These are phyloP conservation scores for Pyrgilauda ruficollis DNA, from an alignment of 2,113 vertebrate species.

Conservation along the genomic window DNA sequence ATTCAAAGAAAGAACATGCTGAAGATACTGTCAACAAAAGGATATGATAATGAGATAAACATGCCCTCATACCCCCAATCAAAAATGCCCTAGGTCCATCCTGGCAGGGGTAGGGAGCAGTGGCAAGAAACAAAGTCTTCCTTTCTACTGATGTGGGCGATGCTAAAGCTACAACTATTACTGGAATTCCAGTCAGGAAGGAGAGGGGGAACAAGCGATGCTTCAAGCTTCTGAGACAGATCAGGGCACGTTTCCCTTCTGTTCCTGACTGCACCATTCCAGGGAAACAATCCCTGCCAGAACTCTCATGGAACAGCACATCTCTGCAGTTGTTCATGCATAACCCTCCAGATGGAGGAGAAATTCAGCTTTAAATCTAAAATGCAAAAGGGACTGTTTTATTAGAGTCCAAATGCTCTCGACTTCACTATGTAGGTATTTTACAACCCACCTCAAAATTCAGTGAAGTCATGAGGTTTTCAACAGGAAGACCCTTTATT, in stretches of 20 bases:
- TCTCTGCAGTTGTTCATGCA: background rate
- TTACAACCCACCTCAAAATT: background rate
- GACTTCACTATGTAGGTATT: background rate
- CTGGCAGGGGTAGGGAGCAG: background rate
- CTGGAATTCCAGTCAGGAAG: slow-evolving; percentile 30
- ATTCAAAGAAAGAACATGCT: background rate
- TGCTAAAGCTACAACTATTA: background rate
- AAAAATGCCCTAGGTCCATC: background rate
- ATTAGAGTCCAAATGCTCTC: background rate
- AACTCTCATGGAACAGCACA: background rate
- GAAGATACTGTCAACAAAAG: background rate
- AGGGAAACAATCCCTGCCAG: background rate
- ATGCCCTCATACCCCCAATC: background rate
- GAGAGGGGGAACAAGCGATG: background rate
- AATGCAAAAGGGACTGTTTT: background rate
- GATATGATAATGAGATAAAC: background rate
- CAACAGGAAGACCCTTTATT: background rate
- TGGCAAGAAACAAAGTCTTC: background rate
- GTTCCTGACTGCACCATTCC: background rate
- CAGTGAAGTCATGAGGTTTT: background rate
- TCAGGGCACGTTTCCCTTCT: background rate
- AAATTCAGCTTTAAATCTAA: background rate
- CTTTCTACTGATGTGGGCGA: background rate
- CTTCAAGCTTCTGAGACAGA: background rate
- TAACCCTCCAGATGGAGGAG: background rate